Conservation (phyloP, 2,113 vertebrate species). For the Megaceryle maxima region DNA sequence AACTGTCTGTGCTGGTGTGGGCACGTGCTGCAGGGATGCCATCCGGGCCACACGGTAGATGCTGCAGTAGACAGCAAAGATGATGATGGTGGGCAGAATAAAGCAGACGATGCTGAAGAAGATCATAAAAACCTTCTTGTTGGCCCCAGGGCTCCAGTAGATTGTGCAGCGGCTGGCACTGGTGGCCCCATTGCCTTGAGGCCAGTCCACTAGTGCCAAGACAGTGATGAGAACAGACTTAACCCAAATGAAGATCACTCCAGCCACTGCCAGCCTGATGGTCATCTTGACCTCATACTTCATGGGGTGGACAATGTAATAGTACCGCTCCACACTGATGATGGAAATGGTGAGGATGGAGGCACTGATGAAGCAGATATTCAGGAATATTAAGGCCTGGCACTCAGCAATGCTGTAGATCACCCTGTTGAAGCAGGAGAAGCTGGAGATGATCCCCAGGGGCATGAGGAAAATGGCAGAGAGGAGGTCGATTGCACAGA, state of each 20-base stretch:
- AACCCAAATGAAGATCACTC: slow-evolving; percentile 84
- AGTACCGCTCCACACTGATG: slow-evolving; percentile 92
- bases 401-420: slow-evolving; percentile 84
- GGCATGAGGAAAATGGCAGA: slow-evolving; percentile 91
- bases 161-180: slow-evolving; percentile 79
- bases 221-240: slow-evolving; percentile 78
- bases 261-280: slow-evolving; percentile 76
- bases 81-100: slow-evolving; percentile 83
- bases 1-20: slow-evolving; percentile 74
- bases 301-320: slow-evolving; percentile 92
- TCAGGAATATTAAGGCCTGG: slow-evolving; percentile 85
- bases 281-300: slow-evolving; percentile 89
- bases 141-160: slow-evolving; percentile 81
- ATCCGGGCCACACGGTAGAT: slow-evolving; percentile 89
- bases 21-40: slow-evolving; percentile 79
- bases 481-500: slow-evolving; percentile 89
- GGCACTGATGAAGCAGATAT: slow-evolving; percentile 85
- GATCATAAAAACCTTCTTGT: slow-evolving; percentile 78
- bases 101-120: slow-evolving; percentile 85
- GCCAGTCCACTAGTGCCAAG: slow-evolving; percentile 81
- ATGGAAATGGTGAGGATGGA: slow-evolving; percentile 89
- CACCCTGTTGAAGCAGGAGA: slow-evolving; percentile 80
- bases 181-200: slow-evolving; percentile 72
- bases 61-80: slow-evolving; percentile 86
- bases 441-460: slow-evolving; percentile 86